A percentile compares a stretch with the other conserved stretches of the same genome.
Conservation (phyloP, 2,113 vertebrate genomes). For the Melospiza georgiana region DNA sequence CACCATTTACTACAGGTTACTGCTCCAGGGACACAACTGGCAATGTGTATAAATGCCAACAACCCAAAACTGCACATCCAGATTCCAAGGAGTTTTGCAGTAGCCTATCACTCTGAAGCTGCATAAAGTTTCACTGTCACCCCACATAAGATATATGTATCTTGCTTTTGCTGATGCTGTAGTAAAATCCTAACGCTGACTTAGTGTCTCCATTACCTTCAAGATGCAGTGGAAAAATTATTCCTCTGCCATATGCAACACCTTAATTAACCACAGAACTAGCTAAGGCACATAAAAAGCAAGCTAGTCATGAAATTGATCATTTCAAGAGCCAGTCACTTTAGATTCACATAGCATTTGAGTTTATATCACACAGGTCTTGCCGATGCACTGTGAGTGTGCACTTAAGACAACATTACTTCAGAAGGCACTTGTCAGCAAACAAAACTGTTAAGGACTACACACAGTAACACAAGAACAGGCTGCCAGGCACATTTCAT, state of each 20-base stretch:
- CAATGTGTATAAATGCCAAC: fast-evolving
- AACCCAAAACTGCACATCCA: neutral
- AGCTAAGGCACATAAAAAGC: neutral
- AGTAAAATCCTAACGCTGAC: neutral
- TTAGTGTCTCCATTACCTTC: neutral
- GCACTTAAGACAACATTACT: neutral
- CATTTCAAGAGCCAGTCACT: neutral
- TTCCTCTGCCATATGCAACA: neutral
- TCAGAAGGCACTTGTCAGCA: neutral
- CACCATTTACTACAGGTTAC: neutral
- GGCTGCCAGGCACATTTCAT: neutral
- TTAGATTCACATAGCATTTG: neutral
- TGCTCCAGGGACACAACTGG: neutral
- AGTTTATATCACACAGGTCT: neutral
- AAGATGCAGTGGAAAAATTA: neutral
- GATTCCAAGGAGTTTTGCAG: neutral
- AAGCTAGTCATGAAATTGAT: neutral
- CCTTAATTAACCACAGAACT: neutral
- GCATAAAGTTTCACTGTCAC: neutral
- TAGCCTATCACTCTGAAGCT: neutral
- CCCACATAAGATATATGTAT: neutral
- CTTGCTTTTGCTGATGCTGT: neutral
- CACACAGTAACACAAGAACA: neutral
- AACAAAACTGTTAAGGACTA: neutral
- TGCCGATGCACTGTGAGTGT: neutral